Evolutionary conservation across 2,797 vertebrate species (phyloP).

Genomic region (Botia kubotai): DNA sequence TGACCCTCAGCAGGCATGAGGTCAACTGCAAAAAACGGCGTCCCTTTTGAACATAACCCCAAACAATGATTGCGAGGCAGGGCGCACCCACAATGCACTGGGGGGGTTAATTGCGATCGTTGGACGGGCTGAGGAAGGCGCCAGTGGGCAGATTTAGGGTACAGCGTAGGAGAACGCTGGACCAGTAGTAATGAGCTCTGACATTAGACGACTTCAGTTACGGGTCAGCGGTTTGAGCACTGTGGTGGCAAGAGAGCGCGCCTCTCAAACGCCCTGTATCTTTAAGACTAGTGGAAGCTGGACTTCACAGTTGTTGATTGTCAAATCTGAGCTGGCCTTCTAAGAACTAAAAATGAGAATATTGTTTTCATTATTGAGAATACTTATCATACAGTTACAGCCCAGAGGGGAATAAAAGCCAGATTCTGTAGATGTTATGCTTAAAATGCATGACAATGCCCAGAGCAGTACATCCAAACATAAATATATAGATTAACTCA

Average conservation of each 20-base stretch:
- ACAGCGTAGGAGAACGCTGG: constrained; percentile 4
- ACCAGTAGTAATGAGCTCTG: constrained; percentile 42
- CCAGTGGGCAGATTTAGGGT: constrained; percentile 36
- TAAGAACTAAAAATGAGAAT: not conserved
- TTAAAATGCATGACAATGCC: not conserved
- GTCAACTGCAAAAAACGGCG: constrained; percentile 23
- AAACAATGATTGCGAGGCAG: constrained; percentile 27
- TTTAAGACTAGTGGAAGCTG: constrained; percentile 16
- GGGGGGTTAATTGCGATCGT: constrained; percentile 48
- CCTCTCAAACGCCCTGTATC: not conserved
- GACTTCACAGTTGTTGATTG: constrained; percentile 6
- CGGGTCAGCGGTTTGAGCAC: not conserved
- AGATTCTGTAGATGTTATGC: not conserved
- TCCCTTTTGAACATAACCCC: constrained; percentile 27
- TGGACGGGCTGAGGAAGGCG: constrained; percentile 24
- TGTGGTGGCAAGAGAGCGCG: constrained; percentile 1
- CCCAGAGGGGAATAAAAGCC: not conserved
- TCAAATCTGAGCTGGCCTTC: not conserved
- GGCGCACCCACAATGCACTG: constrained; percentile 11
- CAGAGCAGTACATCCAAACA: not conserved
- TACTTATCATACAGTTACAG: not conserved
- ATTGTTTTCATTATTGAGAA: not conserved
- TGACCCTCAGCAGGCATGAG: constrained; percentile 43
- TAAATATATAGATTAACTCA: not conserved
- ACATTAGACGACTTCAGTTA: constrained; percentile 23